These are phyloP conservation scores for Sciaenops ocellatus DNA, from an alignment of 2,797 vertebrate genomes.

Conservation along the genomic window DNA sequence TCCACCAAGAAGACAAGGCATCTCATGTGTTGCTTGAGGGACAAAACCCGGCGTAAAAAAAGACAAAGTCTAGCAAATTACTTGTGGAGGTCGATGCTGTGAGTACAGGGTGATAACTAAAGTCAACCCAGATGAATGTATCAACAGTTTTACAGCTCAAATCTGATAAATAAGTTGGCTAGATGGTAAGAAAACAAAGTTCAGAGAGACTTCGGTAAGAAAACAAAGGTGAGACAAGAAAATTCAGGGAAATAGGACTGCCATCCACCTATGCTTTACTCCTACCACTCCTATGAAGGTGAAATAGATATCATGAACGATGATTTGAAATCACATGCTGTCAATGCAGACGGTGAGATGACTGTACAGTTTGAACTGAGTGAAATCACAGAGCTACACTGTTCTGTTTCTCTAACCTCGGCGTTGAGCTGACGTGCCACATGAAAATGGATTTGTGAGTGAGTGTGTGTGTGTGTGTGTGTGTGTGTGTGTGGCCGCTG, in stretches of 20 bases:
- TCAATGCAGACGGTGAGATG: too few species aligned
- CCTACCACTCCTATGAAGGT: background rate
- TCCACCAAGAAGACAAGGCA: background rate
- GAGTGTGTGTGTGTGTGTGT: constrained; percentile 15
- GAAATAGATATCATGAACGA: background rate
- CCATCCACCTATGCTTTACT: background rate
- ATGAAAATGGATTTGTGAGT: background rate
- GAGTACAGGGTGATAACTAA: background rate
- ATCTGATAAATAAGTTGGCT: background rate
- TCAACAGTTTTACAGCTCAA: background rate
- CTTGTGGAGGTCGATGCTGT: background rate
- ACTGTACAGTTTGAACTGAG: background rate
- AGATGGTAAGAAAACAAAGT: background rate
- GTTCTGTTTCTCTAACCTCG: background rate
- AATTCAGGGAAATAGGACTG: too few species aligned
- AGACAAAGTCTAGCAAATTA: too few species aligned
- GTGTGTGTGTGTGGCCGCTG: constrained; percentile 14
- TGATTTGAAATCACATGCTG: background rate
- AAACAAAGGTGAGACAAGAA: too few species aligned
- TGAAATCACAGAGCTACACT: background rate
- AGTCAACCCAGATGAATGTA: background rate
- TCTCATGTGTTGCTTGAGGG: background rate
- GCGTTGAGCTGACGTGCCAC: constrained; percentile 12
- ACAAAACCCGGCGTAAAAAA: background rate
- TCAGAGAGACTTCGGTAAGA: background rate